Percentiles rank a stretch among this genome's conserved stretches.
These are phyloP conservation scores for Camarhynchus parvulus DNA, from an alignment of 2,113 vertebrate genomes.

Conservation along the genomic window DNA sequence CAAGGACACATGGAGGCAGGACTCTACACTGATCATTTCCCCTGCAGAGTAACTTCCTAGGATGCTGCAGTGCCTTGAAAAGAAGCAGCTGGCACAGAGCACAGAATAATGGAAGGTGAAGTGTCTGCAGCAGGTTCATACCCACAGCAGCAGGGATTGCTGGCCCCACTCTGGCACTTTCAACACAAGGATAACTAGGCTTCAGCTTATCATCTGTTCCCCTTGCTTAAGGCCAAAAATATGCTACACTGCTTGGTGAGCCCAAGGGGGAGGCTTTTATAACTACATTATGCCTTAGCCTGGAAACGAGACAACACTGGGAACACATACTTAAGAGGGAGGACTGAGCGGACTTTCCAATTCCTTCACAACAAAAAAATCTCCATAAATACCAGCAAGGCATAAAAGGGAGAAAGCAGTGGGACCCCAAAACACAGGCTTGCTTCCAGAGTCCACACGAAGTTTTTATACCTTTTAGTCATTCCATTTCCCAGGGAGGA, in stretches of 20 bases:
- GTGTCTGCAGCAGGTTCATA: background rate
- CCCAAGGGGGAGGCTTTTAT: conserved; percentile 5
- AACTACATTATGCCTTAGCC: background rate
- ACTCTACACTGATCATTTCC: background rate
- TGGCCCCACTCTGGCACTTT: background rate
- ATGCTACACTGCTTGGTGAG: background rate
- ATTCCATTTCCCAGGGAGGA: background rate
- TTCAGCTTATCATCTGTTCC: conserved; percentile 10
- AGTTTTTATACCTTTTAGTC: background rate
- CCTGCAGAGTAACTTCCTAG: background rate
- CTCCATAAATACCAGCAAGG: background rate
- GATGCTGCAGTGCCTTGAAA: background rate
- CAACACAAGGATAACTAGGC: background rate
- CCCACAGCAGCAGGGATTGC: background rate
- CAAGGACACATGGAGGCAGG: background rate
- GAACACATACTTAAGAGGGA: background rate
- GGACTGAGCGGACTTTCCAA: background rate
- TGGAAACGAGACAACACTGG: background rate
- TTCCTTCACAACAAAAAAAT: background rate
- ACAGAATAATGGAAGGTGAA: background rate
- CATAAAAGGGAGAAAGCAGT: background rate
- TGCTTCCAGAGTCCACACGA: background rate
- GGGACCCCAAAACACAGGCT: background rate
- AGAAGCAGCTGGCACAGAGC: background rate
- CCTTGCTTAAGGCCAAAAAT: conserved; percentile 34